phyloP scores from a whole-genome alignment of 2,113 vertebrate species.

The Tetrao urogallus region DNA sequence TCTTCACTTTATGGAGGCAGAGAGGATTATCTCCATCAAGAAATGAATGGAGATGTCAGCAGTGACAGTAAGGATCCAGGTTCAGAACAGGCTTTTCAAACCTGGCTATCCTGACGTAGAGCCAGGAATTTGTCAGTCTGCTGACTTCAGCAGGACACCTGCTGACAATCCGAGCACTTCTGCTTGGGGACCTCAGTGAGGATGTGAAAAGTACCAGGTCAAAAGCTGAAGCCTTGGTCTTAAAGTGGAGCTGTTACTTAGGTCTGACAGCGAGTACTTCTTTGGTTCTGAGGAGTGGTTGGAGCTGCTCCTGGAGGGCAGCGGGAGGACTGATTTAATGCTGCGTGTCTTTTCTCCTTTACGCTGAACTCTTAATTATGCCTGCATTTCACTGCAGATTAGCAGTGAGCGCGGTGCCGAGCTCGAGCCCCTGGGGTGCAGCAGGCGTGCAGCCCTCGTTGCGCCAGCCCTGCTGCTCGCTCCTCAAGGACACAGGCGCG shows the following conservation, averaged over 20 bases:
- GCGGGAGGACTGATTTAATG: slow-evolving; percentile 47
- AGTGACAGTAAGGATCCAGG: not conserved
- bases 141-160: not conserved
- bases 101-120: not conserved
- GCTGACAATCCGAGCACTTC: not conserved
- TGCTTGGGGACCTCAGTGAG: not conserved
- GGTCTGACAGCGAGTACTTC: not conserved
- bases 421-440: not conserved
- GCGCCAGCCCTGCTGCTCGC: not conserved
- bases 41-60: not conserved
- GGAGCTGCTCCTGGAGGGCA: slow-evolving; percentile 14
- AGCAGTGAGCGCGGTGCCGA: not conserved
- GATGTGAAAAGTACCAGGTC: not conserved
- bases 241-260: not conserved
- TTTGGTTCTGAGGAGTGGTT: not conserved
- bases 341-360: slow-evolving; percentile 47
- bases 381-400: not conserved
- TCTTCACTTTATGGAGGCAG: not conserved
- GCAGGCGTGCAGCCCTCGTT: not conserved
- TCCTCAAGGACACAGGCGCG: not conserved
- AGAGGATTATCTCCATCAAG: not conserved
- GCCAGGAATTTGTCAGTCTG: not conserved
- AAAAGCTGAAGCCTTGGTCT: not conserved
- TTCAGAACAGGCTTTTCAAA: not conserved
- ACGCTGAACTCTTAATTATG: slow-evolving; percentile 37